Evolutionary conservation across 1,140 invertebrate genomes (phyloP).

Genomic region (Aphidius ervi): DNA sequence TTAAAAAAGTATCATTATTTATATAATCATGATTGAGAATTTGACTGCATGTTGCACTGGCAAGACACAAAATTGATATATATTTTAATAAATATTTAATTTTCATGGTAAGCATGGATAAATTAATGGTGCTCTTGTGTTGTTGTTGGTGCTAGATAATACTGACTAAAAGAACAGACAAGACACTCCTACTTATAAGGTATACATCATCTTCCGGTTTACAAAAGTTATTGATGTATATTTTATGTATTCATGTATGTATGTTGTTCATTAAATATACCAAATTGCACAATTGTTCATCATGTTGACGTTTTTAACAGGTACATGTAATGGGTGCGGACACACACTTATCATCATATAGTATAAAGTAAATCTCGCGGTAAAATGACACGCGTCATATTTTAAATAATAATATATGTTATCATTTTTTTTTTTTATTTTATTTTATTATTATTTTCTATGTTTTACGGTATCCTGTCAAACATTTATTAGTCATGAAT

Average conservation of each 20-base stretch:
- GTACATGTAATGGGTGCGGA: conserved; percentile 15
- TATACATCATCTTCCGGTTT: conserved; percentile 16
- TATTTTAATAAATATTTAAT: background rate
- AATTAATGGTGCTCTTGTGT: too few relatives aligned
- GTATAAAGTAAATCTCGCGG: conserved; percentile 9
- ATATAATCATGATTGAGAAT: background rate
- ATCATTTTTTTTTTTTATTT: background rate
- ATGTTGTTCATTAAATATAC: conserved; percentile 7
- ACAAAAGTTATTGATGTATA: background rate
- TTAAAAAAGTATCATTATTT: background rate
- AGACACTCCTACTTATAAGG: conserved; percentile 19
- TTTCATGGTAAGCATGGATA: too few relatives aligned
- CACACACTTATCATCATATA: background rate
- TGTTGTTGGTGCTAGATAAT: too few relatives aligned
- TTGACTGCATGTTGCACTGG: conserved; percentile 5
- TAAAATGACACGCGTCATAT: background rate
- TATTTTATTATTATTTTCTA: conserved; percentile 7
- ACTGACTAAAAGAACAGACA: conserved; percentile 10
- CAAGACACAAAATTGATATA: conserved; percentile 4
- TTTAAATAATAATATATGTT: conserved; percentile 1
- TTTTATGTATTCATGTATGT: background rate
- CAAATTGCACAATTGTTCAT: conserved; percentile 21
- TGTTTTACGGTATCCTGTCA: conserved; percentile 24
- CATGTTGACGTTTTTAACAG: conserved; percentile 15
- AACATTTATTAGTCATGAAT: conserved; percentile 30